Evolutionary conservation across 2,113 vertebrate species (phyloP).

Genomic region (Oryctolagus cuniculus): DNA sequence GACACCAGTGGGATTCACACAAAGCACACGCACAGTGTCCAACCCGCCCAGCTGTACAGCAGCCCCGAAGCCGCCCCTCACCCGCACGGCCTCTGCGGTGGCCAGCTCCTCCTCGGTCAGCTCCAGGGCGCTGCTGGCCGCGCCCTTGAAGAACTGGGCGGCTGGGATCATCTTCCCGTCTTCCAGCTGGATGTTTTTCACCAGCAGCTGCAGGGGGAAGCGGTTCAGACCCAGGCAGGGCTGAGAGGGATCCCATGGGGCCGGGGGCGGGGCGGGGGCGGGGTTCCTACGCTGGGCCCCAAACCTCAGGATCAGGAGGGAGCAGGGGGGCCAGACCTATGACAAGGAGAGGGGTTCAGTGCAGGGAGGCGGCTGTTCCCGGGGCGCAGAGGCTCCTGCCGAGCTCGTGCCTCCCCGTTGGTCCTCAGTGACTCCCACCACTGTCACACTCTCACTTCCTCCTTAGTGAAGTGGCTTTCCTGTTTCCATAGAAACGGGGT

Average conservation of each 20-base stretch:
- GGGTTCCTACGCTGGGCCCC: no score
- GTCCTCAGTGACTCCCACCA: neutral
- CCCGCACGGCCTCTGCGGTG: slow-evolving; percentile 89
- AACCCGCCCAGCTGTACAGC: neutral
- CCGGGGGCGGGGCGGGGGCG: no score
- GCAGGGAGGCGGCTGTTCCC: neutral
- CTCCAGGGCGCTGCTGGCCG: slow-evolving; percentile 86
- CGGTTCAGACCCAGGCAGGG: neutral
- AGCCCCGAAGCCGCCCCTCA: slow-evolving; percentile 50
- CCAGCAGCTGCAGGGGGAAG: slow-evolving; percentile 86
- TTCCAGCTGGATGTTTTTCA: slow-evolving; percentile 93
- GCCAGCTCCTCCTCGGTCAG: slow-evolving; percentile 89
- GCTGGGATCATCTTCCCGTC: slow-evolving; percentile 93
- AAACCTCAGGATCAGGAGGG: neutral
- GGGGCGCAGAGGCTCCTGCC: neutral
- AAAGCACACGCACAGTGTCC: rapidly evolving
- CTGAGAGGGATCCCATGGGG: rapidly evolving
- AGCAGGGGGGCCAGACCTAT: neutral
- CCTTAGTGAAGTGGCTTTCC: neutral
- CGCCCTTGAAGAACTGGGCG: slow-evolving; percentile 89
- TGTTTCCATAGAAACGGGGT: neutral
- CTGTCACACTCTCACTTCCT: neutral
- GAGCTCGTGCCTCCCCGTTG: no score
- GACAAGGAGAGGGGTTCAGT: no score
- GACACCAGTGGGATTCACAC: neutral